phyloP scores from a whole-genome alignment of 2,888 invertebrate species.

The Gryllus longicercus region DNA sequence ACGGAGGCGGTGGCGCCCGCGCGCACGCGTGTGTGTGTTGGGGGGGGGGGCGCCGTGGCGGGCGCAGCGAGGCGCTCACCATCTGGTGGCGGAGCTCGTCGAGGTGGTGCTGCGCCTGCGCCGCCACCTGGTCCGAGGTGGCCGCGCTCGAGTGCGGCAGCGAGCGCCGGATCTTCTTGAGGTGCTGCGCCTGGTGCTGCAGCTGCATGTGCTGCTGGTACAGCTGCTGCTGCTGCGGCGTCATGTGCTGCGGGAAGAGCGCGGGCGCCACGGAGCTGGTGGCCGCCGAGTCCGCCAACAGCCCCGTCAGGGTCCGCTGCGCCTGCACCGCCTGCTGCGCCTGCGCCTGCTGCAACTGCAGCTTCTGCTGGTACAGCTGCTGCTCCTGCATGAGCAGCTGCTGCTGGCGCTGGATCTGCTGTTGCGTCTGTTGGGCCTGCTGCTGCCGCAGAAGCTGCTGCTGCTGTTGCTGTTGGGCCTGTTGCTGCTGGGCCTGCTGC shows the following conservation, averaged over 20 bases:
- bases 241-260: slow-evolving; percentile 53
- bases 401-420: slow-evolving; percentile 30
- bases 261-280: slow-evolving; percentile 26
- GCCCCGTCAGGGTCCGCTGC: neutral
- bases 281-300: slow-evolving; percentile 12
- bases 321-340: slow-evolving; percentile 26
- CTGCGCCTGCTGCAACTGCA: slow-evolving; percentile 31
- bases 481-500: slow-evolving; percentile 36
- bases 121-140: slow-evolving; percentile 35
- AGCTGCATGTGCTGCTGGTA: slow-evolving; percentile 50
- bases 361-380: slow-evolving; percentile 33
- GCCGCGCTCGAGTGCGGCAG: slow-evolving; percentile 39
- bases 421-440: slow-evolving; percentile 24
- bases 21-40: too few relatives aligned
- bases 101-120: slow-evolving; percentile 36
- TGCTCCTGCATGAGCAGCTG: slow-evolving; percentile 33
- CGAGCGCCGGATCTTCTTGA: slow-evolving; percentile 46
- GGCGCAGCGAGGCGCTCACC: neutral
- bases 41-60: too few relatives aligned
- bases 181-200: slow-evolving; percentile 48
- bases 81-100: slow-evolving; percentile 25
- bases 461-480: slow-evolving; percentile 31
- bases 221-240: slow-evolving; percentile 54
- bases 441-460: slow-evolving; percentile 20
- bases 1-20: too few relatives aligned